Percentiles rank a stretch among this genome's conserved stretches.
Evolutionary conservation across 2,888 invertebrate species (phyloP).

Genomic region (Andrena marginata): DNA sequence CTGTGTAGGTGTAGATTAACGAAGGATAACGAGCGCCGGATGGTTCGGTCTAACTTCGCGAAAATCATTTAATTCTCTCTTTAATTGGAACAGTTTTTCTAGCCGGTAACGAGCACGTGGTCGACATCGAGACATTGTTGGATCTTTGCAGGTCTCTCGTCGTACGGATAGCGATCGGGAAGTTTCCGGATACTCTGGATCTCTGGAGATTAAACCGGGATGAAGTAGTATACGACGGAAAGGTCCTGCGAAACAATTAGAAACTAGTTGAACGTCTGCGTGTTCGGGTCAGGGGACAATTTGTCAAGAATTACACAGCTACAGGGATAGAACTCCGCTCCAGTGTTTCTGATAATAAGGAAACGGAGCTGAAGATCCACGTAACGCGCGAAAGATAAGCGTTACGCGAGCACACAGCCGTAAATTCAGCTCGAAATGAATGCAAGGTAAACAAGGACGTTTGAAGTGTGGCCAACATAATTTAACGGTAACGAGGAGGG

Average conservation of each 20-base stretch:
- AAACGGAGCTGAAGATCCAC: too few species aligned
- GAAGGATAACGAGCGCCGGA: slow-evolving; percentile 36
- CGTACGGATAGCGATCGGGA: background rate
- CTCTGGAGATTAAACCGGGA: slow-evolving; percentile 15
- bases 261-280: slow-evolving; percentile 1
- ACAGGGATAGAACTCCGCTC: too few species aligned
- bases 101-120: slow-evolving; percentile 16
- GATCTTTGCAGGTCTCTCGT: slow-evolving; percentile 4
- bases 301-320: too few species aligned
- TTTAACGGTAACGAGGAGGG: slow-evolving; percentile 61
- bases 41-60: slow-evolving; percentile 16
- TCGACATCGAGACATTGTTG: slow-evolving; percentile 1
- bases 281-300: background rate
- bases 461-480: slow-evolving; percentile 65
- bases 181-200: background rate
- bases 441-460: slow-evolving; percentile 50
- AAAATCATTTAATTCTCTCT: slow-evolving; percentile 27
- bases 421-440: slow-evolving; percentile 23
- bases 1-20: background rate
- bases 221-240: background rate
- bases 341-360: too few species aligned
- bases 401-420: too few species aligned
- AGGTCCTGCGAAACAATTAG: slow-evolving; percentile 9
- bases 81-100: slow-evolving; percentile 36
- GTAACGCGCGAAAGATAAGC: too few species aligned